Evolutionary conservation across 2,113 vertebrate species (phyloP).

Genomic region (Coreoperca whiteheadi): DNA sequence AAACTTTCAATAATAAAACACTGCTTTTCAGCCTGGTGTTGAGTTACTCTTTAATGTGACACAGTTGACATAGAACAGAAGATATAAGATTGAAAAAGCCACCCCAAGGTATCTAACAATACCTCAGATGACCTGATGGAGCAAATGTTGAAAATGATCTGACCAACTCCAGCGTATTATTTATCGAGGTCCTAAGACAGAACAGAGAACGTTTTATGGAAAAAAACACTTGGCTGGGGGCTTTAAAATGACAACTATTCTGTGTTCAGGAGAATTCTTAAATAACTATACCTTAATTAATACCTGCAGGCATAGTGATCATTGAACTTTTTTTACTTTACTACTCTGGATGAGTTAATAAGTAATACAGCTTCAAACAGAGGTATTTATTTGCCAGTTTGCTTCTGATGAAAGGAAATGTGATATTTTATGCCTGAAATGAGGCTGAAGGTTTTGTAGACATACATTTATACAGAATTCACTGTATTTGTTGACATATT

Average conservation of each 20-base stretch:
- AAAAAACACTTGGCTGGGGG: not conserved
- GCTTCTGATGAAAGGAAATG: not conserved
- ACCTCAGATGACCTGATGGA: not conserved
- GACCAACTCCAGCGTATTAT: not conserved
- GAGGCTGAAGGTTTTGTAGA: not conserved
- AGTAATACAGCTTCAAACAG: not conserved
- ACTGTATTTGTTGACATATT: not conserved
- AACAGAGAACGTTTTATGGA: not conserved
- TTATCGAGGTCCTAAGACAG: not conserved
- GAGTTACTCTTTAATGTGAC: not conserved
- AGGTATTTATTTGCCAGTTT: not conserved
- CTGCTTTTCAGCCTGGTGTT: not conserved
- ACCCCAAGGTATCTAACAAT: not conserved
- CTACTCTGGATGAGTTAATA: not conserved
- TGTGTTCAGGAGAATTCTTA: not conserved
- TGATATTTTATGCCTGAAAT: not conserved
- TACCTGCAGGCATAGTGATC: not conserved
- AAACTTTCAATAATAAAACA: no score
- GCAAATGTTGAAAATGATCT: not conserved
- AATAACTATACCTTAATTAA: not conserved
- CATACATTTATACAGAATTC: not conserved
- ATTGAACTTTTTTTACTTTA: not conserved
- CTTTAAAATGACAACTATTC: not conserved
- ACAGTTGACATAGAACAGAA: not conserved
- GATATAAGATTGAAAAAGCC: no score